phyloP scores from a whole-genome alignment of 2,888 invertebrate species.

The Aleiodes leptofemur region DNA sequence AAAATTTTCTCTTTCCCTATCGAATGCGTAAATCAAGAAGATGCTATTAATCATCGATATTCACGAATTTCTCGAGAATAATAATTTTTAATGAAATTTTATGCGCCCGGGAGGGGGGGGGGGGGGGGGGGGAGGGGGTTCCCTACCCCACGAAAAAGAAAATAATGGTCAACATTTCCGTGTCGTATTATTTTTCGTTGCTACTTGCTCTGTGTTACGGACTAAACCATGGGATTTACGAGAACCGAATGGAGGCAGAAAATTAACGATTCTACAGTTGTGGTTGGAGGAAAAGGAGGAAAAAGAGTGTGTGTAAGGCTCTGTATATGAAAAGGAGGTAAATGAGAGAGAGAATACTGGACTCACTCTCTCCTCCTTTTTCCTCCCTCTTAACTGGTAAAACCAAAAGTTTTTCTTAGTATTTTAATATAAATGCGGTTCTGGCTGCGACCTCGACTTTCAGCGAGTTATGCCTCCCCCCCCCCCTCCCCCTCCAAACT shows the following conservation, averaged over 20 bases:
- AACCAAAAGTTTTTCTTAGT: conserved; percentile 73
- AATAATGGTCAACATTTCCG: conserved; percentile 76
- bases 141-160: conserved; percentile 59
- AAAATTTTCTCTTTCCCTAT: not conserved
- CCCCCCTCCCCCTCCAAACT: conserved; percentile 48
- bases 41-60: not conserved
- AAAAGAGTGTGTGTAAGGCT: conserved; percentile 48
- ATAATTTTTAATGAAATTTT: conserved; percentile 69
- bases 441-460: conserved; percentile 64
- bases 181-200: conserved; percentile 72
- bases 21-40: not conserved
- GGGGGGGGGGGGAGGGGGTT: too few relatives aligned
- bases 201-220: conserved; percentile 49
- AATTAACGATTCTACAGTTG: conserved; percentile 73
- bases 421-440: conserved; percentile 75
- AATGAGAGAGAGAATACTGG: conserved; percentile 46
- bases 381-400: conserved; percentile 52
- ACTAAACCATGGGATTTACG: conserved; percentile 68
- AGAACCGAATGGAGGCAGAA: conserved; percentile 75
- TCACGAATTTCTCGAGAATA: conserved; percentile 50
- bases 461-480: conserved; percentile 56
- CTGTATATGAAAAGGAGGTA: conserved; percentile 34
- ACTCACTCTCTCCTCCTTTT: conserved; percentile 29
- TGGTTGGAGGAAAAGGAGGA: conserved; percentile 53
- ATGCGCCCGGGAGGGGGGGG: too few relatives aligned